These are phyloP conservation scores for Clostera curtula DNA, from an alignment of 2,888 invertebrate genomes.

Conservation along the genomic window DNA sequence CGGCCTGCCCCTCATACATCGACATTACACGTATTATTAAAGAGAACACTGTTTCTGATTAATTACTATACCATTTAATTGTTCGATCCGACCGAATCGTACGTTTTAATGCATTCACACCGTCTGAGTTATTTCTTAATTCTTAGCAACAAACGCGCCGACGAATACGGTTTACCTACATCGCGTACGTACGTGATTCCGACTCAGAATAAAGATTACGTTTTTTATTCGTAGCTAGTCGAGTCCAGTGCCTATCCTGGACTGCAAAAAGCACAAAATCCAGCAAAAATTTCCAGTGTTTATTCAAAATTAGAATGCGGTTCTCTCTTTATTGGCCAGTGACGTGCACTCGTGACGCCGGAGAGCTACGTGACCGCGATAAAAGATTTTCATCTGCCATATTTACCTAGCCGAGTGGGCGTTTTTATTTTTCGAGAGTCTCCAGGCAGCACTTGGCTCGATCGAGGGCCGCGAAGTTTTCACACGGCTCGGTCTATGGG, in stretches of 20 bases:
- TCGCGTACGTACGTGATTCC: constrained; percentile 43
- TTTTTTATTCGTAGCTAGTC: constrained; percentile 43
- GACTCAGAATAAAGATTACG: constrained; percentile 56
- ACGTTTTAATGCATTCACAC: constrained; percentile 54
- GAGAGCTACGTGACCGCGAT: constrained; percentile 72
- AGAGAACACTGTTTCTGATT: constrained; percentile 58
- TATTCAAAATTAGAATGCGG: constrained; percentile 70
- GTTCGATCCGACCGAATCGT: constrained; percentile 52
- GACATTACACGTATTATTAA: constrained; percentile 69
- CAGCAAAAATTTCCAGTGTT: constrained; percentile 63
- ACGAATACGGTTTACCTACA: too few species aligned
- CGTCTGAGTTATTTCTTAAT: constrained; percentile 55
- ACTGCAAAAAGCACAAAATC: constrained; percentile 37
- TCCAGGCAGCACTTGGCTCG: constrained; percentile 45
- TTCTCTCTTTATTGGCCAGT: constrained; percentile 65
- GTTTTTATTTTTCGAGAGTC: constrained; percentile 70
- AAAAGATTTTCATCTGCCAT: constrained; percentile 75
- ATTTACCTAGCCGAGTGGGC: constrained; percentile 72
- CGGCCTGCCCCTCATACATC: constrained; percentile 51
- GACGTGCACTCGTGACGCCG: constrained; percentile 71
- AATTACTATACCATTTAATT: constrained; percentile 60
- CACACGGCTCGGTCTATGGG: constrained; percentile 53
- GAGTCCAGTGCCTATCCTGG: constrained; percentile 42
- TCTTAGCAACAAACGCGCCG: constrained; percentile 43
- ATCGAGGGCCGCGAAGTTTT: constrained; percentile 51